phyloP scores from a whole-genome alignment of 2,797 vertebrate species.

The Champsocephalus esox region DNA sequence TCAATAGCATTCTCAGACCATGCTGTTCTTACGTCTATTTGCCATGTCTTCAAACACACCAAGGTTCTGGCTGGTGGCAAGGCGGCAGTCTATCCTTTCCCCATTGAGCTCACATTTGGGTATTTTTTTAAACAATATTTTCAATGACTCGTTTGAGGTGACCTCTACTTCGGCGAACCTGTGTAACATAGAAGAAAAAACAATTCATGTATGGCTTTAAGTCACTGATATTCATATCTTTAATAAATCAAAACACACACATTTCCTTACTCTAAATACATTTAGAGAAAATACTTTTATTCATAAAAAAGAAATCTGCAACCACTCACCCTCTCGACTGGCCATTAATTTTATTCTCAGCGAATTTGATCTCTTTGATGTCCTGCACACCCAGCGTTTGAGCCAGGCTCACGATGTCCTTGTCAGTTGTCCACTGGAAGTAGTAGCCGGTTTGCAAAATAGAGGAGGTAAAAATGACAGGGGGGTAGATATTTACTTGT shows the following conservation, averaged over 20 bases:
- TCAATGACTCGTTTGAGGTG: constrained; percentile 90
- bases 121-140: constrained; percentile 89
- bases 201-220: background rate
- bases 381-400: constrained; percentile 90
- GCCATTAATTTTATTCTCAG: constrained; percentile 94
- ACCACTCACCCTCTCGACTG: constrained; percentile 94
- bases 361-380: constrained; percentile 92
- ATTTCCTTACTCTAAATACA: background rate
- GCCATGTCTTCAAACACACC: constrained; percentile 91
- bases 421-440: constrained; percentile 94
- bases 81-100: constrained; percentile 91
- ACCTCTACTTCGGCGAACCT: constrained; percentile 95
- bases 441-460: constrained; percentile 10
- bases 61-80: constrained; percentile 91
- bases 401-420: constrained; percentile 88
- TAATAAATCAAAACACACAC: background rate
- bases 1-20: background rate
- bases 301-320: background rate
- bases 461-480: background rate
- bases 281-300: background rate
- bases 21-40: constrained; percentile 90
- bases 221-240: background rate
- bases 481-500: background rate
- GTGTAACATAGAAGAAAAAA: constrained; percentile 39
- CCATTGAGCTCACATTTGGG: constrained; percentile 90